phyloP scores from a whole-genome alignment of 1,140 invertebrate species.

The Pseudomyrmex cubaensis region DNA sequence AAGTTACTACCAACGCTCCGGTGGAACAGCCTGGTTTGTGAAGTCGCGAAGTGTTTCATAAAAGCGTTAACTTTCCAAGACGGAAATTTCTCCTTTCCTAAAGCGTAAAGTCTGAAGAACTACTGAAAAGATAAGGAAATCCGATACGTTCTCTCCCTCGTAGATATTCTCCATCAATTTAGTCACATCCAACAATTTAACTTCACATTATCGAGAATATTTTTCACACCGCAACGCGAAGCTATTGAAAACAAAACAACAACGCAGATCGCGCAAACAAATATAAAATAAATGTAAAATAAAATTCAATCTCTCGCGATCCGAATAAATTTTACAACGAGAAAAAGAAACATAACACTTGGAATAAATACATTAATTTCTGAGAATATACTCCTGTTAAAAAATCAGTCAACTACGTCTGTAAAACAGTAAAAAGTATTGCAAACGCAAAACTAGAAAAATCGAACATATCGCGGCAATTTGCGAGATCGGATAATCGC shows the following conservation, averaged over 20 bases:
- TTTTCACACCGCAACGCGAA: background rate
- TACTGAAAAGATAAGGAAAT: conserved; percentile 17
- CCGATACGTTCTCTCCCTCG: background rate
- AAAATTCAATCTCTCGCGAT: background rate
- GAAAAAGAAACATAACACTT: background rate
- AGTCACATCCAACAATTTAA: too few species aligned
- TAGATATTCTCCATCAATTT: too few species aligned
- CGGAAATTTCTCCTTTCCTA: conserved; percentile 50
- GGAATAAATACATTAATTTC: background rate
- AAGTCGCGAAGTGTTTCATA: conserved; percentile 56
- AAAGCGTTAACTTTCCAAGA: conserved; percentile 49
- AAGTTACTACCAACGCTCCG: conserved; percentile 41
- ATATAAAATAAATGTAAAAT: background rate
- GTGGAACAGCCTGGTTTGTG: conserved; percentile 23
- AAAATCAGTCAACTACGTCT: too few species aligned
- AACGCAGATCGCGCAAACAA: too few species aligned
- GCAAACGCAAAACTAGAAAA: background rate
- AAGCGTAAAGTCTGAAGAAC: conserved; percentile 30
- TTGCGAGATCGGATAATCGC: background rate
- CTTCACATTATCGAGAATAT: too few species aligned
- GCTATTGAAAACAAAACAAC: too few species aligned
- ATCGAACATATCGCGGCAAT: background rate
- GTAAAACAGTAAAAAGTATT: too few species aligned
- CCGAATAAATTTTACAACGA: background rate
- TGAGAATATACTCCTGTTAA: too few species aligned